phyloP scores from a whole-genome alignment of 1,140 invertebrate genomes.

The Ooceraea biroi region DNA sequence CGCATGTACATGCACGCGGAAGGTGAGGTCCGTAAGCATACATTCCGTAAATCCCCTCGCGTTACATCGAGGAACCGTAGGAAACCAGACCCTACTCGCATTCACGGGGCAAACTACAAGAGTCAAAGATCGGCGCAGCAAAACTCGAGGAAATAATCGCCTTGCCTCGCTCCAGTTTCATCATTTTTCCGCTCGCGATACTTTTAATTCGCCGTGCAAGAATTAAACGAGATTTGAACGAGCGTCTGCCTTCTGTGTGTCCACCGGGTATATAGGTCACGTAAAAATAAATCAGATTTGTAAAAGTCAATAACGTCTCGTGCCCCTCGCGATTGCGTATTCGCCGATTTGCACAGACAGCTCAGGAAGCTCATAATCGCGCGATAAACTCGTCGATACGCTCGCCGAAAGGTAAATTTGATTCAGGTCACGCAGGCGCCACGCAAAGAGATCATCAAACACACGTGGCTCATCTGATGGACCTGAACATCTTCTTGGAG shows the following conservation, averaged over 20 bases:
- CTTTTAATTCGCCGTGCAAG: background rate
- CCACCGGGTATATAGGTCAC: no score
- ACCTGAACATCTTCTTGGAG: background rate
- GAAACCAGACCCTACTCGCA: background rate
- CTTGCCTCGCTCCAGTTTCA: background rate
- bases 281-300: background rate
- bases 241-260: no score
- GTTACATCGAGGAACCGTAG: constrained; percentile 19
- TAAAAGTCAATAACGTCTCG: background rate
- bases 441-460: constrained; percentile 2
- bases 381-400: constrained; percentile 1
- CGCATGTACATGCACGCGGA: background rate
- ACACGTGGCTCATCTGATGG: background rate
- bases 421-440: background rate
- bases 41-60: constrained; percentile 27
- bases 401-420: background rate
- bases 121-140: constrained; percentile 4
- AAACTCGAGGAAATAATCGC: background rate
- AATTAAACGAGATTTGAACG: no score
- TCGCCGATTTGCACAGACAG: background rate
- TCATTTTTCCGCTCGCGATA: background rate
- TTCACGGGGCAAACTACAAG: constrained; percentile 32
- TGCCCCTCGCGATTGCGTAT: background rate
- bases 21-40: background rate
- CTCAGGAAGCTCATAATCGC: background rate